Conservation (phyloP, 2,113 vertebrate genomes). For the Platycercus adscitus region DNA sequence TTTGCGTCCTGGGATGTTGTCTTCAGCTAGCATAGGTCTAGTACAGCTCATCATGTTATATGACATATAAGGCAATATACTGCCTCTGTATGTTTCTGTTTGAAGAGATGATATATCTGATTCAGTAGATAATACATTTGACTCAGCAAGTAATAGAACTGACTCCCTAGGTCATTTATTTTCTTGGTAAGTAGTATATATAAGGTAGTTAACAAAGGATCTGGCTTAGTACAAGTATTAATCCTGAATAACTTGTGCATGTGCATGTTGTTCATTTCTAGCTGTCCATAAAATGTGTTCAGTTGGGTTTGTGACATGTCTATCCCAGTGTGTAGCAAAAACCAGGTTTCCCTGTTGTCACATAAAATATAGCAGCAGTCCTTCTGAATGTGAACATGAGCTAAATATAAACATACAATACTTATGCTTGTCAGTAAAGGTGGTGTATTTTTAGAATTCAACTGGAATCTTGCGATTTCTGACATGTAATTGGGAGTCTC, state of each 20-base stretch:
- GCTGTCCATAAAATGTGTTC: not conserved
- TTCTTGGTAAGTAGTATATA: not conserved
- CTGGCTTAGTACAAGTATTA: not conserved
- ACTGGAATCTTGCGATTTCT: not conserved
- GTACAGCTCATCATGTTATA: not conserved
- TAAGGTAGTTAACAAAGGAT: not conserved
- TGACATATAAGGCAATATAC: not conserved
- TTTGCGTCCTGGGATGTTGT: not conserved
- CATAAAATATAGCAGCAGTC: not conserved
- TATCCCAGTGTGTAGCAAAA: not conserved
- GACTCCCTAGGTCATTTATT: not conserved
- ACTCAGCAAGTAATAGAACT: not conserved
- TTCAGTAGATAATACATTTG: not conserved
- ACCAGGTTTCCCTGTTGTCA: not conserved
- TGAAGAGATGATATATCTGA: not conserved
- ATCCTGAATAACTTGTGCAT: not conserved
- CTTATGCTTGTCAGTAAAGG: not conserved
- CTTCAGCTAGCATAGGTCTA: not conserved
- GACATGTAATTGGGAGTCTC: not conserved
- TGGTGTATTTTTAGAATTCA: conserved; percentile 7
- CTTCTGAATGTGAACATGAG: not conserved
- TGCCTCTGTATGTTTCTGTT: not conserved
- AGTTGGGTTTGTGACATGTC: not conserved
- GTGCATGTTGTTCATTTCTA: not conserved
- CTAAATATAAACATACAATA: not conserved